Conservation (phyloP, 2,113 vertebrate species). For the Nettapus auritus region DNA sequence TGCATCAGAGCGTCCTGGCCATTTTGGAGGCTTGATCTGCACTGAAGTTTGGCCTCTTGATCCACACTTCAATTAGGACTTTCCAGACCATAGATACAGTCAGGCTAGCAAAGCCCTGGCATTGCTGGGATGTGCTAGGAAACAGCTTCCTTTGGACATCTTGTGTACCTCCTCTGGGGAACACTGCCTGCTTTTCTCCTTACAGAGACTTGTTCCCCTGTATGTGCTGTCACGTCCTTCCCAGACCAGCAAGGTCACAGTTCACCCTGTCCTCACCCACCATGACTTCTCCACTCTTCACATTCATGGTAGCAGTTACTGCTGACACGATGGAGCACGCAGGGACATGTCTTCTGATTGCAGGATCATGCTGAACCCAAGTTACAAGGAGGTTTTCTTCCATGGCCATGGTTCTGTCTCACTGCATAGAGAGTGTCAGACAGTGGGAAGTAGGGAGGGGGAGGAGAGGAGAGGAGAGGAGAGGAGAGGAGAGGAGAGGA, state of each 20-base stretch:
- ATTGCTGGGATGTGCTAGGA: background rate
- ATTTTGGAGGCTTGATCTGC: background rate
- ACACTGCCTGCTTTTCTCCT: background rate
- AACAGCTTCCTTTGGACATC: background rate
- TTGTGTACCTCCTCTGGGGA: background rate
- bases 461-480: background rate
- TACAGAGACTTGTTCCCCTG: background rate
- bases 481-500: background rate
- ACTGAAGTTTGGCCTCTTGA: background rate
- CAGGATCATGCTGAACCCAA: background rate
- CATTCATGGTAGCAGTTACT: background rate
- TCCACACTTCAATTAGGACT: background rate
- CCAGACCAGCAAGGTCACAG: background rate
- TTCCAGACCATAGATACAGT: conserved; percentile 18
- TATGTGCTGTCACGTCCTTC: fast-evolving
- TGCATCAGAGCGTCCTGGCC: background rate
- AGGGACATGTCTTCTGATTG: background rate
- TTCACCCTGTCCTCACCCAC: background rate
- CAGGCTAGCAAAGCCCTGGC: background rate
- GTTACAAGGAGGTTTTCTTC: background rate
- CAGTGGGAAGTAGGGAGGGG: background rate
- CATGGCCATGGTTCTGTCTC: background rate
- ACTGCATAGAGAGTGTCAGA: too few species aligned
- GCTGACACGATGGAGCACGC: fast-evolving
- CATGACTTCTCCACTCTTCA: background rate